Evolutionary conservation across 2,888 invertebrate species (phyloP), one percentile per base, ranked within the genome.

Genomic region (Drosophila glabriapex): DNA sequence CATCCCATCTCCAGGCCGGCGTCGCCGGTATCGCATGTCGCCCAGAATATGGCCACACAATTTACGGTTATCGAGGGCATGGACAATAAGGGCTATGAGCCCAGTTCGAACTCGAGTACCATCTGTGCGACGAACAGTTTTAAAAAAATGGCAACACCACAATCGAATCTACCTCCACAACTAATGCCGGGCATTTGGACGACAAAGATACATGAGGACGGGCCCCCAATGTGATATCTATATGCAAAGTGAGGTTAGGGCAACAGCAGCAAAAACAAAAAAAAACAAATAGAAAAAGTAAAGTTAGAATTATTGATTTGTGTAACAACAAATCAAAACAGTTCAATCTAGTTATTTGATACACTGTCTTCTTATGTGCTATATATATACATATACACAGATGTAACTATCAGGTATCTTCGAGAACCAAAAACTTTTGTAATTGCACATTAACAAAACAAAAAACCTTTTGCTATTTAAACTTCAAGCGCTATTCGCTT

Each of bases 181-280:
- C 76, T 93, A 56, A 90, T 91, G 91, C 89, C 93, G 69, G 93
- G 93, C 78, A 91, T 93, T 85, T 93, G 93, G 93, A 93, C 93
- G 69, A 93, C 92, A 59, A 93, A 93, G 75, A 83, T 83, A 66
- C 89, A 91, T 71, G 92, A 93, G 68, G 92, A 93, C 29, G 81
- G 70, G 49, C 66, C 73, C 76, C 79, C 78, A 72, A 76, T 85
- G 77, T 87, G 63, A 85, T 78, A 65, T 46, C 22, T 68, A 28
- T 14, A 29, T 33, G 43, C 35, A 25, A 19, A 46, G 22, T 41
- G 39, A 70, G 61, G 58, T 66, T 50, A 52, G 53, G 50, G 25
- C 43, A 49, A 9, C 4, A 28, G 0, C 12, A 53, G 14, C 14
- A 46, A n/a, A 12, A 43, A n/a, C n/a, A n/a, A 52, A 43, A 29